Percentiles rank a stretch among this genome's conserved stretches.
These are phyloP conservation scores for Exocentrus adspersus DNA, from an alignment of 2,888 invertebrate genomes.

Conservation along the genomic window DNA sequence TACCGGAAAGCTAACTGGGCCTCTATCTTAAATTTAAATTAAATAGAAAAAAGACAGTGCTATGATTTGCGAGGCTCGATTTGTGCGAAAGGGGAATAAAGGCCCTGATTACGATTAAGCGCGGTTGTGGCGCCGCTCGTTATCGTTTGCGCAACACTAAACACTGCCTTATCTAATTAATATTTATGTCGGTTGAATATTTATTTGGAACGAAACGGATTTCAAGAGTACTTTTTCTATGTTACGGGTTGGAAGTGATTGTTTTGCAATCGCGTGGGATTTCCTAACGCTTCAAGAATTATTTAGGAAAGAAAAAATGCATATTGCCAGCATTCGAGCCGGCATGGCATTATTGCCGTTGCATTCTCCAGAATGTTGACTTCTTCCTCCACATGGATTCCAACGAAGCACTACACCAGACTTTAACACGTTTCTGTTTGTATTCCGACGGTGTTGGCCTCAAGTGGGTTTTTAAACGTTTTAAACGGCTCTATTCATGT, in stretches of 20 bases:
- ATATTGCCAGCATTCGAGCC: too few species aligned
- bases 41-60: too few species aligned
- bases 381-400: constrained; percentile 3
- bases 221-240: neutral
- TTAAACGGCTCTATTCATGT: neutral
- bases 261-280: too few species aligned
- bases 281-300: too few species aligned
- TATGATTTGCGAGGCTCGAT: neutral
- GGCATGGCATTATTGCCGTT: constrained; percentile 1
- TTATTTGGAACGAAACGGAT: constrained; percentile 11
- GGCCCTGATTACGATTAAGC: constrained; percentile 14
- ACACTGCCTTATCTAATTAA: constrained; percentile 17
- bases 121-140: constrained; percentile 21
- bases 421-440: constrained; percentile 7
- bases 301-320: too few species aligned
- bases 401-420: neutral
- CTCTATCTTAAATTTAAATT: too few species aligned
- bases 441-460: neutral
- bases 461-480: neutral
- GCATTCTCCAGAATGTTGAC: constrained; percentile 1
- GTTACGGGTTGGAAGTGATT: too few species aligned
- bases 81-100: constrained; percentile 8
- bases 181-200: constrained; percentile 6
- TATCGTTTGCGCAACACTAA: constrained; percentile 27
- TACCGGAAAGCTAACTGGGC: too few species aligned